A percentile compares a stretch with the other conserved stretches of the same genome.
Conservation (phyloP, 2,797 vertebrate species). For the Periophthalmus magnuspinnatus region DNA sequence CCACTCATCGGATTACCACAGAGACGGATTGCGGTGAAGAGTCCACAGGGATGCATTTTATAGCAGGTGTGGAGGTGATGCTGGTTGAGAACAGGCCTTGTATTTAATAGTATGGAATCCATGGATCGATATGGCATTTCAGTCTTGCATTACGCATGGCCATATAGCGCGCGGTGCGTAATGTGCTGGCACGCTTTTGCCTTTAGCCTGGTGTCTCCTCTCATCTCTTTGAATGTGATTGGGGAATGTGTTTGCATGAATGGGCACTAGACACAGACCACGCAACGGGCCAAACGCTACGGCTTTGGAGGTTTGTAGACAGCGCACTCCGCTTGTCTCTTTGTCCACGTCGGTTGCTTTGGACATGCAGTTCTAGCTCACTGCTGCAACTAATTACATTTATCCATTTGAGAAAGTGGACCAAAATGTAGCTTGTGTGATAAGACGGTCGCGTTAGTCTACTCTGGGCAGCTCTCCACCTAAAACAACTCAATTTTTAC, state of each 20-base stretch:
- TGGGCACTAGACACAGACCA: conserved; percentile 51
- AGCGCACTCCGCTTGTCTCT: conserved; percentile 34
- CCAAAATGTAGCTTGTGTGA: neutral
- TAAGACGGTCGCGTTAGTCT: neutral
- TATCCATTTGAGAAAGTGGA: conserved; percentile 33
- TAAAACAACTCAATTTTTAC: conserved; percentile 20
- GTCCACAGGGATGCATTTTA: conserved; percentile 29
- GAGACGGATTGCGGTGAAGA: conserved; percentile 31
- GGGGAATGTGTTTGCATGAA: conserved; percentile 55
- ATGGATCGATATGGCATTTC: conserved; percentile 40
- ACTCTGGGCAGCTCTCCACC: conserved; percentile 43
- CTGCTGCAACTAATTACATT: conserved; percentile 42
- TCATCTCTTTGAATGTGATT: conserved; percentile 14
- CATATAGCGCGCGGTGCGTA: neutral
- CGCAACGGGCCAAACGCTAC: conserved; percentile 3
- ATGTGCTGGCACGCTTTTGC: neutral
- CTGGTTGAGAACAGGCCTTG: conserved; percentile 13
- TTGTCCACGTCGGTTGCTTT: conserved; percentile 46
- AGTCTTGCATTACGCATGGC: neutral
- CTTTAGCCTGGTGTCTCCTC: neutral
- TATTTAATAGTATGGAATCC: conserved; percentile 21
- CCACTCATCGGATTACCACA: conserved; percentile 15
- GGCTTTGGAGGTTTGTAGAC: conserved; percentile 14
- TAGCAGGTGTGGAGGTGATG: conserved; percentile 39
- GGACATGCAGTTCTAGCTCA: neutral